Conservation (phyloP, 2,888 invertebrate genomes). For the Yponomeuta plumbellus region DNA sequence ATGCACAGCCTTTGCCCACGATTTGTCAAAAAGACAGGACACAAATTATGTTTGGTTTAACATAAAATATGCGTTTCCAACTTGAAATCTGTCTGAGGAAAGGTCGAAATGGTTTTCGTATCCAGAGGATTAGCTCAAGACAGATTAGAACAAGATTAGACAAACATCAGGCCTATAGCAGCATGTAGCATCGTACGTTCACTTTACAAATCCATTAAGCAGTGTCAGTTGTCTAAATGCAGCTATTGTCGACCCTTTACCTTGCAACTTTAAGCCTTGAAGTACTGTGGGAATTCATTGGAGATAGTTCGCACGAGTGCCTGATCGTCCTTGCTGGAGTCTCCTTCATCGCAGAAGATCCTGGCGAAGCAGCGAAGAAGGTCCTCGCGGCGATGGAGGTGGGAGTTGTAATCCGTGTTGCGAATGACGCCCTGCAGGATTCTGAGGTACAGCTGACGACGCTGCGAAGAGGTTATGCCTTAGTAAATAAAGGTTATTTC, state of each 20-base stretch:
- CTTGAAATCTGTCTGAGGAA: no score
- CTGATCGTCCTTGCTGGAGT: slow-evolving; percentile 85
- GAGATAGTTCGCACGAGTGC: slow-evolving; percentile 86
- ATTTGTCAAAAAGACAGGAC: no score
- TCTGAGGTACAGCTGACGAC: slow-evolving; percentile 86
- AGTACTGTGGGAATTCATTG: slow-evolving; percentile 89
- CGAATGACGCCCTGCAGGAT: slow-evolving; percentile 87
- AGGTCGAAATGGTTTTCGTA: no score
- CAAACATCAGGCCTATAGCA: no score
- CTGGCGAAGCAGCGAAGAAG: slow-evolving; percentile 89
- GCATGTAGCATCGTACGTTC: no score
- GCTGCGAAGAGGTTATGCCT: slow-evolving; percentile 58
- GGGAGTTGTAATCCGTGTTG: slow-evolving; percentile 87
- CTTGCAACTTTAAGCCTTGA: slow-evolving; percentile 73
- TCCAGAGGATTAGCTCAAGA: no score
- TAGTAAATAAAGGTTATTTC: background rate
- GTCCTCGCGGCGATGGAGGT: slow-evolving; percentile 87
- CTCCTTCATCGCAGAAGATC: slow-evolving; percentile 90
- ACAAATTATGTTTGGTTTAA: no score
- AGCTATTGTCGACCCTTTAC: background rate
- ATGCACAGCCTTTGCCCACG: no score
- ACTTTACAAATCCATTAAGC: no score
- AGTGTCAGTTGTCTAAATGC: no score
- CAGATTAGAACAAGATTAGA: no score
- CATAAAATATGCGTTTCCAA: no score